These are phyloP conservation scores for Hiodon alosoides DNA, from an alignment of 2,113 vertebrate species.

Conservation along the genomic window DNA sequence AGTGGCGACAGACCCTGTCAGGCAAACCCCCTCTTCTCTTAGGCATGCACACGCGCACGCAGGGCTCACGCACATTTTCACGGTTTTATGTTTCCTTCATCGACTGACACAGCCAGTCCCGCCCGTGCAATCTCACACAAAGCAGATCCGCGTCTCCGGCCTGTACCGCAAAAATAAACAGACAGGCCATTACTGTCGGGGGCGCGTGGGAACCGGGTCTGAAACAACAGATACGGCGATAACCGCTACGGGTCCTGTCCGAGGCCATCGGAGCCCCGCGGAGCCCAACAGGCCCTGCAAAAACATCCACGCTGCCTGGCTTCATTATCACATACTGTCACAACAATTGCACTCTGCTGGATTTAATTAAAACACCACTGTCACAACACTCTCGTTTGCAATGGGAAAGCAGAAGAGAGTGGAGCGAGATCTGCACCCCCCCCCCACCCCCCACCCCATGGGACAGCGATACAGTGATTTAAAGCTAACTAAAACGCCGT, in stretches of 20 bases:
- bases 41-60: not conserved
- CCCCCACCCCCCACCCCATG: not conserved
- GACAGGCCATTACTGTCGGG: conserved; percentile 18
- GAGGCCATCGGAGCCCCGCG: not conserved
- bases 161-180: conserved; percentile 12
- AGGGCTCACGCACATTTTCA: not conserved
- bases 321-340: not conserved
- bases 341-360: not conserved
- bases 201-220: not conserved
- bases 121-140: not conserved
- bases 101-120: not conserved
- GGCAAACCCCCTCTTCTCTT: not conserved
- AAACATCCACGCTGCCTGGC: not conserved
- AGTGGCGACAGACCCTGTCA: not conserved
- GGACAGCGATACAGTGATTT: not conserved
- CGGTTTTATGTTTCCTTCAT: not conserved
- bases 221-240: not conserved
- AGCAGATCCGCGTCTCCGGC: conserved; percentile 2
- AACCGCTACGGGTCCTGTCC: not conserved
- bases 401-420: not conserved
- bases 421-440: not conserved
- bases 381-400: not conserved
- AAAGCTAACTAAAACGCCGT: not conserved
- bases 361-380: too few species aligned
- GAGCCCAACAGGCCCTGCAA: not conserved